These are phyloP conservation scores for Aphrophora alni DNA, from an alignment of 2,888 invertebrate species.

Conservation along the genomic window DNA sequence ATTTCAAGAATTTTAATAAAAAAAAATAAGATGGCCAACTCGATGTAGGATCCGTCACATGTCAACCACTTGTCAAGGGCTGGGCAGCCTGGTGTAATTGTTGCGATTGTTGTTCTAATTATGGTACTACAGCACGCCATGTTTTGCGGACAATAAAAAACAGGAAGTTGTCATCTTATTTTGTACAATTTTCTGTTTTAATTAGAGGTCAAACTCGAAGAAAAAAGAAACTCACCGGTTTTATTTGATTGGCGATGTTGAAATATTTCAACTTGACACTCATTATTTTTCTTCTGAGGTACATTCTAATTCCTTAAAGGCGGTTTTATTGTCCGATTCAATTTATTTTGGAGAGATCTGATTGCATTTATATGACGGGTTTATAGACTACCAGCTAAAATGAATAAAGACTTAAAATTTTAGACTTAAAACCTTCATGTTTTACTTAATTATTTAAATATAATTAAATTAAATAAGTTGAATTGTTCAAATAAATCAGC, in stretches of 20 bases:
- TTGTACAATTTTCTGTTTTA: constrained; percentile 28
- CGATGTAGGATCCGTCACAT: neutral
- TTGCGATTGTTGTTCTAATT: neutral
- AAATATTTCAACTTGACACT: neutral
- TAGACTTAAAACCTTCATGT: too few species aligned
- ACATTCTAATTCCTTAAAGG: neutral
- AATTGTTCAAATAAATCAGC: too few species aligned
- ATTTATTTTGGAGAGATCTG: neutral
- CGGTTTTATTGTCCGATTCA: neutral
- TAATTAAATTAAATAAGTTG: too few species aligned
- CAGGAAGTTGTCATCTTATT: constrained; percentile 33
- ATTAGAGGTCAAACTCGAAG: constrained; percentile 8
- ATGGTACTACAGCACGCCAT: neutral
- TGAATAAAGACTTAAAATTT: too few species aligned
- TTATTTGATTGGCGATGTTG: constrained; percentile 1
- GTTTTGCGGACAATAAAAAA: neutral
- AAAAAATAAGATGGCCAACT: neutral
- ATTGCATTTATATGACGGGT: neutral
- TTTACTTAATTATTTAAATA: too few species aligned
- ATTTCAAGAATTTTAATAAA: too few species aligned
- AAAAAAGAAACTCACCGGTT: neutral
- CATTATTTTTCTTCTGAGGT: neutral
- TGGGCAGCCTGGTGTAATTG: neutral
- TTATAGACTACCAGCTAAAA: neutral
- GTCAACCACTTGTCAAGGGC: neutral